These are phyloP conservation scores for Reticulitermes speratus DNA, from an alignment of 1,140 invertebrate species.

Conservation along the genomic window DNA sequence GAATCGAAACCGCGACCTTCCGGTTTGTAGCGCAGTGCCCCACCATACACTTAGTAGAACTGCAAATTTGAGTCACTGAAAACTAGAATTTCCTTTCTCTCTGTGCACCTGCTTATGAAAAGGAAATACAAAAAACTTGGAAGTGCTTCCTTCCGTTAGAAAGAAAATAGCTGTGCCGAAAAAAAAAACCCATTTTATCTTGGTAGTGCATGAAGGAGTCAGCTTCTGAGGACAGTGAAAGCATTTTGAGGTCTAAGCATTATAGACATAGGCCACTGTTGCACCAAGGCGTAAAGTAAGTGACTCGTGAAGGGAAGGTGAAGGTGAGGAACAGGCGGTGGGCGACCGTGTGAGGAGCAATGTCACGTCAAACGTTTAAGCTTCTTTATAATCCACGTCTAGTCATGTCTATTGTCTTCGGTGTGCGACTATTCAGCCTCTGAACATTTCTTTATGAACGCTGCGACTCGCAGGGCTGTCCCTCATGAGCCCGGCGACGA, in stretches of 20 bases:
- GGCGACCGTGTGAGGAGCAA: neutral
- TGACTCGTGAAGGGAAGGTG: constrained; percentile 16
- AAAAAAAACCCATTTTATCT: neutral
- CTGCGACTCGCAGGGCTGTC: neutral
- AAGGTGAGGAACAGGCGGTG: neutral
- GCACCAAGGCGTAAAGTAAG: neutral
- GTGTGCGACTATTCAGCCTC: neutral
- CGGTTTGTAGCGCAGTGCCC: too few species aligned
- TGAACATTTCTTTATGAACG: neutral
- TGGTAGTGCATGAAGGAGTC: neutral
- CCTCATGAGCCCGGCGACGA: neutral
- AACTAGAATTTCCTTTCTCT: neutral
- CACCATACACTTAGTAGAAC: neutral
- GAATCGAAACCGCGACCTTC: too few species aligned
- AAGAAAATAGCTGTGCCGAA: neutral
- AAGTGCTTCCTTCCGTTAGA: neutral
- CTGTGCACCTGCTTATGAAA: neutral
- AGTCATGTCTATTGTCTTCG: neutral
- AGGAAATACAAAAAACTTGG: neutral
- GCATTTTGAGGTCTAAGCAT: neutral
- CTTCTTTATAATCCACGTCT: neutral
- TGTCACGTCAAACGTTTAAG: neutral
- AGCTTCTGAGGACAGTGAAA: neutral
- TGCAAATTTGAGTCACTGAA: neutral
- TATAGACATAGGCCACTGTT: neutral